These are phyloP conservation scores for Perizoma affinitatum DNA, from an alignment of 2,888 invertebrate genomes.

Conservation along the genomic window DNA sequence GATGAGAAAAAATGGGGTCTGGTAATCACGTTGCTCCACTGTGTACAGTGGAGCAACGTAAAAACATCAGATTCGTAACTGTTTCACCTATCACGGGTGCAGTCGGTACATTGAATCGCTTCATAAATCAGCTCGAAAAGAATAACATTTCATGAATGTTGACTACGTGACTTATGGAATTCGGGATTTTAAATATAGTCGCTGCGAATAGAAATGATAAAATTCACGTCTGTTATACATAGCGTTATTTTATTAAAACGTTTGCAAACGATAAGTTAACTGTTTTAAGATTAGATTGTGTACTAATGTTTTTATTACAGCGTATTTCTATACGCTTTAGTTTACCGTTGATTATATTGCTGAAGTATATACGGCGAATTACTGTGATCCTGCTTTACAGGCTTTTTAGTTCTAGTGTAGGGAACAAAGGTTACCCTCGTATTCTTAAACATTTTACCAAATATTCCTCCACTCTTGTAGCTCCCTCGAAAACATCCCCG, in stretches of 20 bases:
- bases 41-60: too few relatives aligned
- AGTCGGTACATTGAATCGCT: constrained; percentile 26
- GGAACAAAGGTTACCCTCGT: too few relatives aligned
- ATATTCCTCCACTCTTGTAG: too few relatives aligned
- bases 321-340: too few relatives aligned
- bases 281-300: constrained; percentile 4
- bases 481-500: too few relatives aligned
- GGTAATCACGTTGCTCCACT: neutral
- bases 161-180: constrained; percentile 32
- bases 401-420: too few relatives aligned
- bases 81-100: constrained; percentile 4
- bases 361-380: too few relatives aligned
- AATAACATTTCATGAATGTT: constrained; percentile 35
- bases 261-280: constrained; percentile 3
- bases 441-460: too few relatives aligned
- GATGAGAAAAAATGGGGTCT: too few relatives aligned
- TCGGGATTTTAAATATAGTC: constrained; percentile 26
- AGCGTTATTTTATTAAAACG: constrained; percentile 13
- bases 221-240: neutral
- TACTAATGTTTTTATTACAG: too few relatives aligned
- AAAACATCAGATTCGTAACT: constrained; percentile 5
- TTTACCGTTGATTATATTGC: too few relatives aligned
- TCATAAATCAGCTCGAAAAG: constrained; percentile 34
- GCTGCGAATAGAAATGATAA: constrained; percentile 15
- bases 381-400: too few relatives aligned